Evolutionary conservation across 2,797 vertebrate species (phyloP).

Genomic region (Acomys russatus): DNA sequence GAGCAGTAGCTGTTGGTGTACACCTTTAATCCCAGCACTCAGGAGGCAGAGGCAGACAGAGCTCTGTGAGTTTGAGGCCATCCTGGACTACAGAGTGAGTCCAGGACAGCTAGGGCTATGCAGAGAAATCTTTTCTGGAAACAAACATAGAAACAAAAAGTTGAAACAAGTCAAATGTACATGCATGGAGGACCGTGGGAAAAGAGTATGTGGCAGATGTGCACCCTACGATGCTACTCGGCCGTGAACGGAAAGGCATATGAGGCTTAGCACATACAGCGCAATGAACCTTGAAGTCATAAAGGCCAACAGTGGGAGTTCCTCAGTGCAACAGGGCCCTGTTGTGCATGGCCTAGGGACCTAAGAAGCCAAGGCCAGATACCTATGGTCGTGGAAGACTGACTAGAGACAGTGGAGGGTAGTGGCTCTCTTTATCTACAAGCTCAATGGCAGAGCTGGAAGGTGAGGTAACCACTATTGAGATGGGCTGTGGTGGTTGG

Average conservation of each 20-base stretch:
- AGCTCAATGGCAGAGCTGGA: background rate
- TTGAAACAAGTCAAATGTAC: background rate
- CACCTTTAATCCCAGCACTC: background rate
- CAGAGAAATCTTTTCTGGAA: background rate
- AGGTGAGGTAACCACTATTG: background rate
- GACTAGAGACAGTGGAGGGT: background rate
- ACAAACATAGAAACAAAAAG: background rate
- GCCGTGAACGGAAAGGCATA: background rate
- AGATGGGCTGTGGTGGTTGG: background rate
- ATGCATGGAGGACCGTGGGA: background rate
- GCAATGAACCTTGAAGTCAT: background rate
- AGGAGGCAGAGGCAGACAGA: background rate
- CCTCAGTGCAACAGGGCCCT: background rate
- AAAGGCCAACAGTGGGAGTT: background rate
- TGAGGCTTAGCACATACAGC: background rate
- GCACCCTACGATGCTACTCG: background rate
- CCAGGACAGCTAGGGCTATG: background rate
- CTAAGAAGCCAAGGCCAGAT: background rate
- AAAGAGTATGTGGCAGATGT: background rate
- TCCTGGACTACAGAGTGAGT: background rate
- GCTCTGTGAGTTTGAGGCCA: background rate
- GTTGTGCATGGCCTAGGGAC: too few relatives aligned
- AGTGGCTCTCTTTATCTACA: too few relatives aligned
- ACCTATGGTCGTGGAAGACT: background rate
- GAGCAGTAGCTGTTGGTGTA: too few relatives aligned